Evolutionary conservation across 1,140 invertebrate genomes (phyloP), one percentile per base, ranked within the genome.

Genomic region (Aphelenchoides fujianensis): DNA sequence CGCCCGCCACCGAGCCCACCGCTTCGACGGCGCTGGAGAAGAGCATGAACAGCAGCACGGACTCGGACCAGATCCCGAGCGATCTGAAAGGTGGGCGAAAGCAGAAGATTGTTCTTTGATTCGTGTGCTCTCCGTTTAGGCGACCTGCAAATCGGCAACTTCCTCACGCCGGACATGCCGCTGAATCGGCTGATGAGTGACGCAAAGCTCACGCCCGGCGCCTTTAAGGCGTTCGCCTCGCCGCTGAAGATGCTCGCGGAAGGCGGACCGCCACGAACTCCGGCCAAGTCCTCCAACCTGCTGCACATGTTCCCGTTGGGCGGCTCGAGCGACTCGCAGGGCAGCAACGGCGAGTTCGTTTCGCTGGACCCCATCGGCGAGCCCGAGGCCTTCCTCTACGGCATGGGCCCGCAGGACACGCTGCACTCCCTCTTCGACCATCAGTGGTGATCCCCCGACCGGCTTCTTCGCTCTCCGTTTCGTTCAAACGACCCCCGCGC

Each of bases 171-270:
- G 1, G 31, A 70, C 64, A 70, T 70, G 67, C 67, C 31, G n/a
- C 28, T 70, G 12, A 70, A 70, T 30, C 69, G 69, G 27, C 34
- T 70, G 37, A 32, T 71, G 30, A 36, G 31, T 32, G 28, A 71
- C 30, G 31, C 69, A 27, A n/a, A 30, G 35, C 53, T 55, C 9
- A 19, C 72, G 52, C 68, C 52, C 2, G 57, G 57, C 32, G 71
- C 55, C 28, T 59, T 35, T 12, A 57, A 19, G 23, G 32, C 30
- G 23, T 61, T 62, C 37, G 57, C 71, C 16, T 73, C 72, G 27
- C 72, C 72, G 0, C 35, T 73, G 28, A 73, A 73, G 34, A 74
- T 73, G 72, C 36, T 72, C 7, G 63, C 69, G 19, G 71, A 74
- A 1, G 73, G 73, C 28, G 61, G 69, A 48, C 70, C 31, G 32